Base-by-base conservation (phyloP, 2,888 invertebrate species). In the Piscicola geometra region DNA sequence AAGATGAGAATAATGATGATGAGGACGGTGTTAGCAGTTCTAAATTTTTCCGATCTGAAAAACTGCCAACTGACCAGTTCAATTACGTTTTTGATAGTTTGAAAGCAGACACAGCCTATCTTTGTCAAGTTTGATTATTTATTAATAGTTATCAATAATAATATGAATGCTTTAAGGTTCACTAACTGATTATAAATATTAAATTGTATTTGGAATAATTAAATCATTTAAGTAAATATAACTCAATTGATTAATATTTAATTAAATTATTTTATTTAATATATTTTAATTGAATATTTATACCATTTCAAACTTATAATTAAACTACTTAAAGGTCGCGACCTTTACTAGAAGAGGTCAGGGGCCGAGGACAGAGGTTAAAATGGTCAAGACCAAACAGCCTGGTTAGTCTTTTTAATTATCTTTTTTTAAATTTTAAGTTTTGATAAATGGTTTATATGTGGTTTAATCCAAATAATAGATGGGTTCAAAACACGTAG, bases 1-100 rank as follows among this genome's bases (percentile, higher is more conserved):
- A 56, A 3, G n/a, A 56, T 56, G n/a, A 87, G 90, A 78, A 71
- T 78, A 12, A 91, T 91, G 76, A 90, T 90, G 78, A 91, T 94
- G 1, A 91, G 90, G 86, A 99, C 98, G 25, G 83, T 41, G 5
- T 9, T 41, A 15, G 15, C 60, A 21, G 3, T 18, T 9, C n/a
- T 21, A 56, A 56, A 3, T 3, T 9, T n/a, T 15, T 56, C 25
- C n/a, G 3, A n/a, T 56, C 60, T 5, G 25, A 56, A n/a, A 56
- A 25, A 5, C 60, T 56, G n/a, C 60, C 60, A 25, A 5, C 60
- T 5, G n/a, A 56, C 5, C 60, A 21, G 5, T 25, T 25, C n/a
- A 5, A 18, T 56, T 21, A 56, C 60, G 60, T 56, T 3, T 5
- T 56, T 21, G n/a, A 3, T 18, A n/a, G 60, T 21, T n/a, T 56